Conservation (phyloP, 2,797 vertebrate genomes). For the Pelochelys cantorii region DNA sequence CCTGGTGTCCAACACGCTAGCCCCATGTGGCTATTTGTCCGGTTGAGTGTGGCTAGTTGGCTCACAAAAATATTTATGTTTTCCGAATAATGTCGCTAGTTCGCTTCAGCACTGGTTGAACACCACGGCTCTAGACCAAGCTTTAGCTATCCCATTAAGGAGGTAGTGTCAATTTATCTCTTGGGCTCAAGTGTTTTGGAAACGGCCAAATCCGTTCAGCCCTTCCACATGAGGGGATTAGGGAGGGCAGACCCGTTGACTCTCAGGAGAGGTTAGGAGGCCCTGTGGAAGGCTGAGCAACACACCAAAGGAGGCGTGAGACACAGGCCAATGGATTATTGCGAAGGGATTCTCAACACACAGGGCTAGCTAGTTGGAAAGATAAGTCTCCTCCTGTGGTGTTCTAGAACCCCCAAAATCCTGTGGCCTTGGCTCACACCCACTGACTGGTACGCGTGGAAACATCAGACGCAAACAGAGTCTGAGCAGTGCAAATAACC, state of each 20-base stretch:
- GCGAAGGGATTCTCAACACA: neutral
- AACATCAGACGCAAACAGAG: neutral
- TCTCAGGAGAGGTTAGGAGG: conserved; percentile 42
- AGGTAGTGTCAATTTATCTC: conserved; percentile 77
- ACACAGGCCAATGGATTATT: conserved; percentile 36
- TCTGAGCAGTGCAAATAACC: neutral
- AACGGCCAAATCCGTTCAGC: conserved; percentile 75
- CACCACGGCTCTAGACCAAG: conserved; percentile 49
- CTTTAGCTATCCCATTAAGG: conserved; percentile 76
- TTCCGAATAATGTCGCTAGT: too few species aligned
- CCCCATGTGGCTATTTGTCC: too few species aligned
- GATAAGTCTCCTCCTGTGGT: conserved; percentile 11
- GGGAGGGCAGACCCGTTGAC: conserved; percentile 24
- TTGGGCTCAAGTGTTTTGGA: conserved; percentile 76
- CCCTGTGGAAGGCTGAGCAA: conserved; percentile 47
- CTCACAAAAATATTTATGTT: too few species aligned
- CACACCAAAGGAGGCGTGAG: neutral
- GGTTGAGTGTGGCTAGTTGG: too few species aligned
- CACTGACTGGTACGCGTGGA: rapidly evolving
- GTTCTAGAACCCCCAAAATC: neutral
- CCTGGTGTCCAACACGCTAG: too few species aligned
- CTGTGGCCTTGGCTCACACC: neutral
- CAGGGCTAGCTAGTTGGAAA: neutral
- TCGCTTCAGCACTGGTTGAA: too few species aligned
- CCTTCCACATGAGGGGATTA: conserved; percentile 65